phyloP scores from a whole-genome alignment of 2,888 invertebrate species.

The Dioctria rufipes region DNA sequence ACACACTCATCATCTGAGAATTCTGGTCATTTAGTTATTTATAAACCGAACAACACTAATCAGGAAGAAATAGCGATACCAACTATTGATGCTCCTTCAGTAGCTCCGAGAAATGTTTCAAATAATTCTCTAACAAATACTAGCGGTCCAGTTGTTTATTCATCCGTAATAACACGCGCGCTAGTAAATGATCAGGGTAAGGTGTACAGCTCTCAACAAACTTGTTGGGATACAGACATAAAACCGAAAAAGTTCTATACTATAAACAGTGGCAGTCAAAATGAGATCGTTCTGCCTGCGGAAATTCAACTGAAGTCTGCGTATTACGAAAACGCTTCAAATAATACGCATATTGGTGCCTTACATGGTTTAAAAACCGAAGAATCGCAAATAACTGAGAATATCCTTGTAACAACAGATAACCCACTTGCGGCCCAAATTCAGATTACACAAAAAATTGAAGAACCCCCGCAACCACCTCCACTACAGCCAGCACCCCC shows the following conservation, averaged over 20 bases:
- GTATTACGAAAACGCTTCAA: conserved; percentile 44
- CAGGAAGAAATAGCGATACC: conserved; percentile 74
- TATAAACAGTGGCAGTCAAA: conserved; percentile 61
- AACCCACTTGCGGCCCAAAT: conserved; percentile 53
- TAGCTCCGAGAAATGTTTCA: conserved; percentile 71
- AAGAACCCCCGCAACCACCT: conserved; percentile 60
- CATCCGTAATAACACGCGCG: conserved; percentile 86
- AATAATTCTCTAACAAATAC: conserved; percentile 13
- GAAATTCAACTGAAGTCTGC: conserved; percentile 52
- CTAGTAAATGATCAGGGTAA: conserved; percentile 73
- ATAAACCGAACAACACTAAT: conserved; percentile 50
- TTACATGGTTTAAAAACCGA: conserved; percentile 56
- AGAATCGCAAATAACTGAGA: conserved; percentile 53
- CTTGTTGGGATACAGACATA: conserved; percentile 72
- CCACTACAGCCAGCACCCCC: conserved; percentile 65
- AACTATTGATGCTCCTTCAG: conserved; percentile 80
- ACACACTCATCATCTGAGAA: conserved; percentile 51
- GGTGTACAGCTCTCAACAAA: conserved; percentile 67
- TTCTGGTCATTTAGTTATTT: conserved; percentile 64
- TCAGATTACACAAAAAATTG: conserved; percentile 16
- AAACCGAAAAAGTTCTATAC: conserved; percentile 56
- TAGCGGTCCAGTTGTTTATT: conserved; percentile 80
- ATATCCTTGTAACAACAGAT: conserved; percentile 52
- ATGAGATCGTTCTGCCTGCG: conserved; percentile 29
- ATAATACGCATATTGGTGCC: conserved; percentile 56